Evolutionary conservation across 2,113 vertebrate species (phyloP).

Genomic region (Mustelus asterias): DNA sequence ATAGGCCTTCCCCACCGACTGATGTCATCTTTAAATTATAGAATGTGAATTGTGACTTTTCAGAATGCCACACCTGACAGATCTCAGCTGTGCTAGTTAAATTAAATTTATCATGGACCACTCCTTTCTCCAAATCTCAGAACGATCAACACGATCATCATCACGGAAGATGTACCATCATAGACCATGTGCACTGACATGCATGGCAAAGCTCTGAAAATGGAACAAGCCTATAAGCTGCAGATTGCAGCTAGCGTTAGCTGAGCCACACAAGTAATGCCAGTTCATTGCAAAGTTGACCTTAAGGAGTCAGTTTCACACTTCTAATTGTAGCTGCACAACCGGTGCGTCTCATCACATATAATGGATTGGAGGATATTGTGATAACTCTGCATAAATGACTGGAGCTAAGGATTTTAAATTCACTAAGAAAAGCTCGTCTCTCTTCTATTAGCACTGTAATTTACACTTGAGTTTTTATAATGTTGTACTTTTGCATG

Average conservation of each 20-base stretch:
- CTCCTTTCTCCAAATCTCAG: neutral
- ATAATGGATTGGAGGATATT: neutral
- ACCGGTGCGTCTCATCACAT: neutral
- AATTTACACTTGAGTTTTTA: neutral
- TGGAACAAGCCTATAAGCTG: neutral
- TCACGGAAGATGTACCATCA: neutral
- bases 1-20: neutral
- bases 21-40: neutral
- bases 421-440: neutral
- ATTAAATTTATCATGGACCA: neutral
- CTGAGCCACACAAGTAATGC: neutral
- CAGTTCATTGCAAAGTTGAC: neutral
- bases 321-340: neutral
- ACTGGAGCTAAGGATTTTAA: neutral
- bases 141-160: neutral
- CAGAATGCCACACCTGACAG: neutral
- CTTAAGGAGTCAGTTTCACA: neutral
- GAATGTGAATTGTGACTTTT: neutral
- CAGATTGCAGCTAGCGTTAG: neutral
- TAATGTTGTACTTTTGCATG: neutral
- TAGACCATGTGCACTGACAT: neutral
- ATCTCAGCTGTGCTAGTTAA: neutral
- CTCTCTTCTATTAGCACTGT: neutral
- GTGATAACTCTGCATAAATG: neutral
- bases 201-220: neutral